phyloP scores from a whole-genome alignment of 2,113 vertebrate species.

The Campylorhamphus procurvoides region DNA sequence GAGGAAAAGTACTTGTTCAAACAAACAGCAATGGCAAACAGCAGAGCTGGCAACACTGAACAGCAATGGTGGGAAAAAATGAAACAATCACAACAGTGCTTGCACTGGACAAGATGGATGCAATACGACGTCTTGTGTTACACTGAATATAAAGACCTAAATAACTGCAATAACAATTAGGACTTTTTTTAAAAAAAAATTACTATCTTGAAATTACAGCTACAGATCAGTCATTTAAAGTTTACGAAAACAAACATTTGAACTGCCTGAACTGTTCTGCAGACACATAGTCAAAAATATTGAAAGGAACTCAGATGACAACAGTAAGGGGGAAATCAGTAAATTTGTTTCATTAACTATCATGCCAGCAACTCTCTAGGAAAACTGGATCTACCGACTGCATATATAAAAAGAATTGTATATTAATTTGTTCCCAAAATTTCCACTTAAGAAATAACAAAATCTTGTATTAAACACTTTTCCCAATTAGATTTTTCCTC shows the following conservation, averaged over 20 bases:
- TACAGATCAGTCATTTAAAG: neutral
- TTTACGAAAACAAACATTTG: neutral
- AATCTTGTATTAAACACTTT: neutral
- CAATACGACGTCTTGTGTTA: neutral
- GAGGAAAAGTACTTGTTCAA: neutral
- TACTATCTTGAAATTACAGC: neutral
- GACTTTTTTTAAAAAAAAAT: neutral
- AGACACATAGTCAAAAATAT: neutral
- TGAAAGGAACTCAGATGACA: neutral
- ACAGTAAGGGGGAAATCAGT: neutral
- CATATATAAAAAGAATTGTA: neutral
- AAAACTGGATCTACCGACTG: neutral
- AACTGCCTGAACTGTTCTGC: neutral
- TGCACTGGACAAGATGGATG: accelerated
- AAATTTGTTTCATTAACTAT: neutral
- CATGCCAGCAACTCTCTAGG: neutral
- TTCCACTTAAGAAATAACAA: neutral
- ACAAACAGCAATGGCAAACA: neutral
- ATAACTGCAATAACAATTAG: neutral
- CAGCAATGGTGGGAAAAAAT: neutral
- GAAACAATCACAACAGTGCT: neutral
- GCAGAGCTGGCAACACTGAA: neutral
- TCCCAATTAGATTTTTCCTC: neutral
- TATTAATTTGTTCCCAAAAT: neutral
- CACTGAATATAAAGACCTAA: accelerated